Percentiles rank a stretch among this genome's conserved stretches.
These are phyloP conservation scores for Aphis craccivora DNA, from an alignment of 1,140 invertebrate genomes.

Conservation along the genomic window DNA sequence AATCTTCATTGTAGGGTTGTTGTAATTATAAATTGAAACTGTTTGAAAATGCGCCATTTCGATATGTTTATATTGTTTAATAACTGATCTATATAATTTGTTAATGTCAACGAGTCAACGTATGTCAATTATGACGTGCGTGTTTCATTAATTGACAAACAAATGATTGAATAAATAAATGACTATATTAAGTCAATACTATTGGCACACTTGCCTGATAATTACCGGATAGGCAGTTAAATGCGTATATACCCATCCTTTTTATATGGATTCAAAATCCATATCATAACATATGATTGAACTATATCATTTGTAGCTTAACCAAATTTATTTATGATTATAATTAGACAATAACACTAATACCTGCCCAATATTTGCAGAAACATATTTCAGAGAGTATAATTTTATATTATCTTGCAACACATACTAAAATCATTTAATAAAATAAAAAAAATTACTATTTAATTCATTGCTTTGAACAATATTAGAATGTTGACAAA, in stretches of 20 bases:
- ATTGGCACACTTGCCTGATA: background rate
- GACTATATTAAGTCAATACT: background rate
- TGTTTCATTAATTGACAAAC: background rate
- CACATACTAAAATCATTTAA: background rate
- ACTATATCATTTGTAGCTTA: background rate
- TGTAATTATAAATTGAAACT: background rate
- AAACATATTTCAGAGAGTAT: background rate
- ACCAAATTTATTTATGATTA: background rate
- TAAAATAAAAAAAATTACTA: background rate
- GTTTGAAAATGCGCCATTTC: background rate
- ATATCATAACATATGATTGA: background rate
- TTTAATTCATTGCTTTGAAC: background rate
- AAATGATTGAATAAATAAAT: conserved; percentile 24
- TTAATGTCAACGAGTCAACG: conserved; percentile 3
- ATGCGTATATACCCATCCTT: background rate
- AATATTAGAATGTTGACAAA: background rate
- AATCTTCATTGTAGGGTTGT: background rate
- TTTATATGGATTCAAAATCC: background rate
- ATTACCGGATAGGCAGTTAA: background rate
- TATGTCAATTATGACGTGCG: background rate
- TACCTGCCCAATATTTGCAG: background rate
- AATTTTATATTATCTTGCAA: background rate
- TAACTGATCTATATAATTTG: background rate
- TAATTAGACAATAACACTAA: background rate
- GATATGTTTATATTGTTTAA: background rate